A percentile compares a stretch with the other conserved stretches of the same genome.
These are phyloP conservation scores for Proteles cristata DNA, from an alignment of 2,113 vertebrate species.

Conservation along the genomic window DNA sequence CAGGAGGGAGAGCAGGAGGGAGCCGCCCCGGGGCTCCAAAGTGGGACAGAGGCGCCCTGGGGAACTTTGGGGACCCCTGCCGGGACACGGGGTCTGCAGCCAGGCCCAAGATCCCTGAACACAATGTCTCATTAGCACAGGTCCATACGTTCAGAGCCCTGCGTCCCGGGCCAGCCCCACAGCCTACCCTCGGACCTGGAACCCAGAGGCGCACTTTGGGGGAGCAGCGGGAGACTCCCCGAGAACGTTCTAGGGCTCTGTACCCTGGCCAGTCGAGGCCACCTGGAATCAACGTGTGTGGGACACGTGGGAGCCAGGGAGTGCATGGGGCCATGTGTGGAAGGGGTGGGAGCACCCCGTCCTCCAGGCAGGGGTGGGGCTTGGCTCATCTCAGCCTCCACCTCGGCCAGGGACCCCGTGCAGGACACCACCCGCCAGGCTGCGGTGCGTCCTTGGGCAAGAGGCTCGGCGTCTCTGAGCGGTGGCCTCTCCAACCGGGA, in stretches of 20 bases:
- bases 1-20: not conserved
- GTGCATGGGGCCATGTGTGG: not conserved
- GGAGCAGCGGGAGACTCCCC: rapidly evolving
- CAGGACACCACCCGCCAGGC: not conserved
- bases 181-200: rapidly evolving
- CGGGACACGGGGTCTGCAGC: not conserved
- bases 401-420: not conserved
- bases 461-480: not conserved
- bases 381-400: not conserved
- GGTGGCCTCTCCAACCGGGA: not conserved
- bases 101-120: not conserved
- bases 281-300: not conserved
- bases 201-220: not conserved
- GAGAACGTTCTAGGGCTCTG: not conserved
- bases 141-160: not conserved
- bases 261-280: rapidly evolving
- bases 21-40: not conserved
- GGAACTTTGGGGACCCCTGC: not conserved
- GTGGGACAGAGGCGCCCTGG: not conserved
- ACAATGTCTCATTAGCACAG: not conserved
- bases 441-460: not conserved
- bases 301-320: rapidly evolving
- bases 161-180: rapidly evolving
- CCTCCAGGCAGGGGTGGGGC: not conserved
- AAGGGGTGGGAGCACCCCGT: rapidly evolving